Percentiles rank a stretch among this genome's conserved stretches.
These are phyloP conservation scores for Vimba vimba DNA, from an alignment of 2,113 vertebrate genomes.

Conservation along the genomic window DNA sequence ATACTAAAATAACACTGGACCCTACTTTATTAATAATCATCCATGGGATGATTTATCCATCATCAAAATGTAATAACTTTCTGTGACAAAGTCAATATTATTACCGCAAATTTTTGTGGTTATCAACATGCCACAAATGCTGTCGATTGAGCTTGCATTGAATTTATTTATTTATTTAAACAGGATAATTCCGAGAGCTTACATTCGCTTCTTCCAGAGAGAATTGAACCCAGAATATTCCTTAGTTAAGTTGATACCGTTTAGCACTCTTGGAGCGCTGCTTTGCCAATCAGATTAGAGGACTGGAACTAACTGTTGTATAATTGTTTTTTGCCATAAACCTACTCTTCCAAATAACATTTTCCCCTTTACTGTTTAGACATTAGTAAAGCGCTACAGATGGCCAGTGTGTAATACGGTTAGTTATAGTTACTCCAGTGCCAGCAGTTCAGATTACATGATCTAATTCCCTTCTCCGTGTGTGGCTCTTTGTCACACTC, in stretches of 20 bases:
- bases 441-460: slow-evolving; percentile 78
- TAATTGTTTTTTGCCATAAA: not conserved
- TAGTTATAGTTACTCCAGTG: slow-evolving; percentile 77
- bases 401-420: slow-evolving; percentile 79
- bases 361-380: not conserved
- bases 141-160: not conserved
- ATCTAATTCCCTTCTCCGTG: slow-evolving; percentile 72
- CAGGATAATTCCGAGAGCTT: no score
- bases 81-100: not conserved
- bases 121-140: not conserved
- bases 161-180: no score
- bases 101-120: not conserved
- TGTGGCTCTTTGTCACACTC: slow-evolving; percentile 52
- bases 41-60: not conserved
- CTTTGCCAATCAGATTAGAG: slow-evolving; percentile 14
- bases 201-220: no score
- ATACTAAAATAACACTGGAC: not conserved
- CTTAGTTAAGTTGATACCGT: not conserved
- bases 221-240: not conserved
- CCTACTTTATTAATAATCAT: not conserved
- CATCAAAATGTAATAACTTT: not conserved
- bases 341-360: not conserved
- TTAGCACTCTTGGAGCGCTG: not conserved
- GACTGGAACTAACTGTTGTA: slow-evolving; percentile 30
- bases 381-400: slow-evolving; percentile 64